phyloP scores from a whole-genome alignment of 2,888 invertebrate species.

The Capitulum mitella region DNA sequence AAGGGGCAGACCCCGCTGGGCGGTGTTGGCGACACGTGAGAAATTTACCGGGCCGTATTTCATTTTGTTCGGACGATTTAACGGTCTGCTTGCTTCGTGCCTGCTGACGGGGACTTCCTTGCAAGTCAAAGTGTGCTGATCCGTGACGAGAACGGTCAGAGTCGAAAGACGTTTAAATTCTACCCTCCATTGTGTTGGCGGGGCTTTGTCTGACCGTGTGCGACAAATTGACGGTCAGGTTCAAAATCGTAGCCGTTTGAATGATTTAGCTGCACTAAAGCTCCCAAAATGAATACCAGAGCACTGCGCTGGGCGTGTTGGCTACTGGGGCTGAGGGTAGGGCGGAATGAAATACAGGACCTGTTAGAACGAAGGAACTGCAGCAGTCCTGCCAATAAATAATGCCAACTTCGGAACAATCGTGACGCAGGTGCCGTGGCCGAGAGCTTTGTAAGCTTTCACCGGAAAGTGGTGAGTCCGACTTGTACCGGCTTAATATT shows the following conservation, averaged over 20 bases:
- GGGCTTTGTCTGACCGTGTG: background rate
- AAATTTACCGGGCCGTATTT: background rate
- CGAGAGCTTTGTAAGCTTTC: too few relatives aligned
- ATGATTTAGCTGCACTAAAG: too few relatives aligned
- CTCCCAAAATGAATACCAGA: too few relatives aligned
- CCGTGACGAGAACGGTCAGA: background rate
- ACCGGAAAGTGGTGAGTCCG: too few relatives aligned
- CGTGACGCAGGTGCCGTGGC: too few relatives aligned
- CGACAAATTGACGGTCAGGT: background rate
- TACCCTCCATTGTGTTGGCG: background rate
- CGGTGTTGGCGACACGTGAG: background rate
- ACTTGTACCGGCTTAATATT: too few relatives aligned
- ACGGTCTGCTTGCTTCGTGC: background rate
- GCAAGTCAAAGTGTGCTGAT: background rate
- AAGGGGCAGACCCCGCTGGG: background rate
- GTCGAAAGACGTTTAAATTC: background rate
- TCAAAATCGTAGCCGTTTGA: background rate
- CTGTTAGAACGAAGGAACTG: too few relatives aligned
- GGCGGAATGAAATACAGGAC: too few relatives aligned
- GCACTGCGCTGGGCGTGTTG: too few relatives aligned
- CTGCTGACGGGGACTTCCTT: background rate
- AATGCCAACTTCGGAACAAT: too few relatives aligned
- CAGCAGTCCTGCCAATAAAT: too few relatives aligned
- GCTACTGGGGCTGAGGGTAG: too few relatives aligned
- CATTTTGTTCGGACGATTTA: background rate